Percentiles rank a stretch among this genome's conserved stretches.
phyloP scores from a whole-genome alignment of 2,113 vertebrate genomes.

The Bubo blakistoni region DNA sequence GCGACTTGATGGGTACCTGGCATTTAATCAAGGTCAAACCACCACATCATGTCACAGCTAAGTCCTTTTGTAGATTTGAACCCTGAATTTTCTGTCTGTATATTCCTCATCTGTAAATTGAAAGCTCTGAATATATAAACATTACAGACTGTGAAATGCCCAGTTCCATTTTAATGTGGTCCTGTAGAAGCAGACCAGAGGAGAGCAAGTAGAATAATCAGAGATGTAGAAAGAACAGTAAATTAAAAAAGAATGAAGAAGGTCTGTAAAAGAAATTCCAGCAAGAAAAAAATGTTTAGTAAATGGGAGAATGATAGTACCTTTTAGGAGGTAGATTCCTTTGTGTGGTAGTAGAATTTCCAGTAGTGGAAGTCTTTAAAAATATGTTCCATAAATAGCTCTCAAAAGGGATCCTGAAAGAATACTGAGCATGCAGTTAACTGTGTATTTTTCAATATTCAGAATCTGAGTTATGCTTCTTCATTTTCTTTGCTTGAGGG shows the following conservation, averaged over 20 bases:
- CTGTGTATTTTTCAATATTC: background rate
- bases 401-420: background rate
- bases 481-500: background rate
- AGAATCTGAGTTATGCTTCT: background rate
- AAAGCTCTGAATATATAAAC: background rate
- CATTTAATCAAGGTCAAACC: too few species aligned
- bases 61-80: background rate
- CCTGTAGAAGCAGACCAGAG: background rate
- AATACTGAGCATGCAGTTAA: background rate
- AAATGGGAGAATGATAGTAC: background rate
- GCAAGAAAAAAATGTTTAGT: background rate
- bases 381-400: background rate
- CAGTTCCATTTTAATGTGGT: background rate
- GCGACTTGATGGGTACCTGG: too few species aligned
- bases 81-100: background rate
- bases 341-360: background rate
- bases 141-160: background rate
- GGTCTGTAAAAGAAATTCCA: background rate
- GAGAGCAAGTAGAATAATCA: background rate
- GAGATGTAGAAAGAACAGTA: background rate
- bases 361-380: background rate
- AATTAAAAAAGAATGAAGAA: background rate
- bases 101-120: background rate
- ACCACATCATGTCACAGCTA: background rate
- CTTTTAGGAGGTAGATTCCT: background rate